phyloP scores from a whole-genome alignment of 2,113 vertebrate genomes.

The Pogona vitticeps region DNA sequence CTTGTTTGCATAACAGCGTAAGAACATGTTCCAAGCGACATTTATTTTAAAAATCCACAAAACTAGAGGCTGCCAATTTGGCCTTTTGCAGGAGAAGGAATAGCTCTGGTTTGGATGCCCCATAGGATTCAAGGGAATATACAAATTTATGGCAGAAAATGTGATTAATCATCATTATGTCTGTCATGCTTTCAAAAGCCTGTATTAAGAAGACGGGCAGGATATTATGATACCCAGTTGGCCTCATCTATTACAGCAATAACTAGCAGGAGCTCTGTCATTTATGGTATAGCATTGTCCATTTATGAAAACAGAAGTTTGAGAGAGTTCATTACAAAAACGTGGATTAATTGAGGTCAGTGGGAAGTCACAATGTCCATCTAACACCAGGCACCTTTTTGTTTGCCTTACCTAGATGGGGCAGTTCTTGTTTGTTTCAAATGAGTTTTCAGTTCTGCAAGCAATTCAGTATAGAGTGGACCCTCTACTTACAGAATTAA shows the following conservation, averaged over 20 bases:
- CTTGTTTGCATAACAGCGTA: slow-evolving; percentile 34
- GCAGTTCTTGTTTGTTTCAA: neutral
- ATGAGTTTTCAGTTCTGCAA: neutral
- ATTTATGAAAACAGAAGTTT: slow-evolving; percentile 19
- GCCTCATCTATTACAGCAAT: slow-evolving; percentile 34
- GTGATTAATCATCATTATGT: slow-evolving; percentile 46
- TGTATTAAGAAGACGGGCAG: slow-evolving; percentile 11
- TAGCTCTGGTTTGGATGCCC: slow-evolving; percentile 29
- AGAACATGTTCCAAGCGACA: slow-evolving; percentile 32
- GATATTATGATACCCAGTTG: slow-evolving; percentile 24
- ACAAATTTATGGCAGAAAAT: slow-evolving; percentile 16
- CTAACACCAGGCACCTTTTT: neutral
- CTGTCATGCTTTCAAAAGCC: slow-evolving; percentile 34
- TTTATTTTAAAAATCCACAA: slow-evolving; percentile 33
- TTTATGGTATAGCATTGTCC: slow-evolving; percentile 30
- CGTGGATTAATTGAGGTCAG: neutral
- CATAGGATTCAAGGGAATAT: slow-evolving; percentile 31
- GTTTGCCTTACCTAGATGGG: neutral
- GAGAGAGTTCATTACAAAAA: neutral
- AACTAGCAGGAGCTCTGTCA: neutral
- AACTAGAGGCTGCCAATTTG: slow-evolving; percentile 35
- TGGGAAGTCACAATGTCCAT: neutral
- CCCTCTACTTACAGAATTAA: too few species aligned
- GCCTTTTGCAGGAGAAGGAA: slow-evolving; percentile 44
- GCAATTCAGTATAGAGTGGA: too few species aligned